These are phyloP conservation scores for Prunella fulvescens DNA, from an alignment of 2,113 vertebrate genomes.

Conservation along the genomic window DNA sequence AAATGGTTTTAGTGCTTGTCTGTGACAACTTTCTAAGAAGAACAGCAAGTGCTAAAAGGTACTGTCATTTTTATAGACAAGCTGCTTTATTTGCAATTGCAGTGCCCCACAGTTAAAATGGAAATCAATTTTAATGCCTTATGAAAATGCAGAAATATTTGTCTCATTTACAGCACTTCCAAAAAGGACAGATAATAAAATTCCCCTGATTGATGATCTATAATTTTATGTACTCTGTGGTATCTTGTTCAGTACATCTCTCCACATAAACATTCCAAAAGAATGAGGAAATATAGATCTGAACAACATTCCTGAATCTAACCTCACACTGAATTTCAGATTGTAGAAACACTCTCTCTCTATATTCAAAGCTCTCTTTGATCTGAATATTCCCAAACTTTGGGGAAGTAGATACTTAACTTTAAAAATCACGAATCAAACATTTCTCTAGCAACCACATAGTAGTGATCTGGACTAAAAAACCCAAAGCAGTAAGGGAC, in stretches of 20 bases:
- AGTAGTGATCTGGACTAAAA: neutral
- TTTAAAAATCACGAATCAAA: neutral
- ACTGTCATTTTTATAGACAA: conserved; percentile 37
- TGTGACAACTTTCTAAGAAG: neutral
- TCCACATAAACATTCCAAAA: neutral
- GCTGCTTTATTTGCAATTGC: conserved; percentile 48
- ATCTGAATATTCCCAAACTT: neutral
- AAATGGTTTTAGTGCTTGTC: neutral
- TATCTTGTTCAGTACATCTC: neutral
- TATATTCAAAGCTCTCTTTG: neutral
- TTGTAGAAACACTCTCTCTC: neutral
- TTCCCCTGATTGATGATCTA: neutral
- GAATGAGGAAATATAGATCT: neutral
- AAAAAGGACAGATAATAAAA: conserved; percentile 47
- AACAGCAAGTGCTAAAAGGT: conserved; percentile 36
- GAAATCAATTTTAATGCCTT: conserved; percentile 64
- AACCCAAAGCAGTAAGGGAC: neutral
- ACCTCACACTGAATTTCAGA: neutral
- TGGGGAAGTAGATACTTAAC: neutral
- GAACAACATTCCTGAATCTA: neutral
- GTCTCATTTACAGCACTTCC: conserved; percentile 59
- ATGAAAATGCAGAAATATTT: conserved; percentile 48
- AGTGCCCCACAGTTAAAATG: conserved; percentile 45
- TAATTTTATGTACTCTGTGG: conserved; percentile 33
- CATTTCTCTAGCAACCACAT: neutral